A percentile compares a stretch with the other conserved stretches of the same genome.
These are phyloP conservation scores for Drosophila teissieri DNA, from an alignment of 1,140 invertebrate species.

Conservation along the genomic window DNA sequence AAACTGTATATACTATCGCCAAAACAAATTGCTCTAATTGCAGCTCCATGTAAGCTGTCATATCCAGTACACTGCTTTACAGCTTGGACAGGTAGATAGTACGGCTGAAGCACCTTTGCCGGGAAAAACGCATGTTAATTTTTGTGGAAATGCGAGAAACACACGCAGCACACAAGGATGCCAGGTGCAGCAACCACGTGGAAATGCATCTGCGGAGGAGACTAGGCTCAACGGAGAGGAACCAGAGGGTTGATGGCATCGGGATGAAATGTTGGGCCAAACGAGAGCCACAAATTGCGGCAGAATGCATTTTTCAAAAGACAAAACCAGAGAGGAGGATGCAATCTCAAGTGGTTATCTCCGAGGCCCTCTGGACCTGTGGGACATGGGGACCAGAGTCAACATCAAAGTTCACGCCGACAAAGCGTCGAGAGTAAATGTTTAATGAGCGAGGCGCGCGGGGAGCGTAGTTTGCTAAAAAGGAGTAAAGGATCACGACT, in stretches of 20 bases:
- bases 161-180: conserved; percentile 35
- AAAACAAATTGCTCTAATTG: not conserved
- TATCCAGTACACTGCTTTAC: not conserved
- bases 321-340: conserved; percentile 55
- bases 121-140: conserved; percentile 54
- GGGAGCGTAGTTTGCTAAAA: conserved; percentile 61
- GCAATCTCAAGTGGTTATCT: conserved; percentile 83
- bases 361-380: conserved; percentile 46
- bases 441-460: conserved; percentile 69
- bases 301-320: conserved; percentile 80
- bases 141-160: conserved; percentile 49
- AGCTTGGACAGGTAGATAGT: not conserved
- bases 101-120: conserved; percentile 11
- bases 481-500: conserved; percentile 60
- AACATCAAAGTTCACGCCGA: conserved; percentile 83
- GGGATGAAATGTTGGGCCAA: conserved; percentile 37
- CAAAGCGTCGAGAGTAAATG: conserved; percentile 80
- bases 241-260: conserved; percentile 27
- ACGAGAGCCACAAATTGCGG: conserved; percentile 73
- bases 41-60: not conserved
- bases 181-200: conserved; percentile 16
- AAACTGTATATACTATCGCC: no score
- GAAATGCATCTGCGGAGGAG: conserved; percentile 47
- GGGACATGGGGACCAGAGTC: conserved; percentile 57
- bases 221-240: conserved; percentile 5